phyloP scores from a whole-genome alignment of 2,888 invertebrate genomes.

The Eurytoma adleriae region DNA sequence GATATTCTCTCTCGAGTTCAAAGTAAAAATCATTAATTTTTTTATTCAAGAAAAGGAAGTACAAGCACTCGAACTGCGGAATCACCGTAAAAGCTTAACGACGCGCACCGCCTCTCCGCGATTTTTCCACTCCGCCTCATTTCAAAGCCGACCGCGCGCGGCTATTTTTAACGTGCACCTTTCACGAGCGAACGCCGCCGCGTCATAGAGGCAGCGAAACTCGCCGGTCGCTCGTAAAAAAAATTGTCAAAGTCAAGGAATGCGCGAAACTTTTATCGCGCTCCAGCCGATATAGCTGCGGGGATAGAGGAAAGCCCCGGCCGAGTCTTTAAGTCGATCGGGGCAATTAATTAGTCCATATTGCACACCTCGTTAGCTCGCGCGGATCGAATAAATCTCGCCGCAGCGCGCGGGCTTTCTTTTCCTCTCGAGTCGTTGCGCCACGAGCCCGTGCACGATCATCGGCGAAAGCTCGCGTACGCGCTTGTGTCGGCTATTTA shows the following conservation, averaged over 20 bases:
- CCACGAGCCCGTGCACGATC: not conserved
- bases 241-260: slow-evolving; percentile 52
- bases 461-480: not conserved
- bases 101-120: no score
- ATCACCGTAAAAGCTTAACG: no score
- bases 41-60: no score
- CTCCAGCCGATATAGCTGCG: not conserved
- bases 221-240: not conserved
- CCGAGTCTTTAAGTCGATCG: slow-evolving; percentile 22
- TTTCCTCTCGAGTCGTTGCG: slow-evolving; percentile 9
- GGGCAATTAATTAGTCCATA: slow-evolving; percentile 60
- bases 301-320: slow-evolving; percentile 12
- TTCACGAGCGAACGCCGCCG: not conserved
- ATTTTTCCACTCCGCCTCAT: no score
- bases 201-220: not conserved
- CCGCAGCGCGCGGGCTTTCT: slow-evolving; percentile 1
- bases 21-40: no score
- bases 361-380: slow-evolving; percentile 67
- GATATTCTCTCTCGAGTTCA: no score
- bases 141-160: not conserved
- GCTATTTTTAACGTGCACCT: not conserved
- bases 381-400: slow-evolving; percentile 18
- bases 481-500: no score
- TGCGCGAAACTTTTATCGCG: no score
- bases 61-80: no score